Base-by-base conservation (phyloP, 2,888 invertebrate species). In the Nephrotoma guestfalica region DNA sequence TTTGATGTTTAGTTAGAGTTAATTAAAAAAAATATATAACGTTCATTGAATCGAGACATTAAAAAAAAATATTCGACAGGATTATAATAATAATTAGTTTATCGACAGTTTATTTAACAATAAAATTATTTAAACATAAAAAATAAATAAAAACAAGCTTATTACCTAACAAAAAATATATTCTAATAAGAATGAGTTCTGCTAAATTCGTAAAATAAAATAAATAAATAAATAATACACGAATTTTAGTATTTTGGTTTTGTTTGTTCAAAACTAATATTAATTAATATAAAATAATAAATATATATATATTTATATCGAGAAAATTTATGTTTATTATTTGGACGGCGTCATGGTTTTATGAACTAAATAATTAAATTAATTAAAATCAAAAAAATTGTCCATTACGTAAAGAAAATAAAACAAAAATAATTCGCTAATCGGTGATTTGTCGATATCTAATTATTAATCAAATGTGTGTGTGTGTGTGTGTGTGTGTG, bases 321-420 rank as follows among this genome's bases (percentile, higher is more conserved):
- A 84, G 41, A 84, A 84, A 42, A 84, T 84, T 41, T 84, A 84
- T 41, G 41, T 84, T 84, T 84, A 84, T 84, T 84, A 41, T 84
- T 84, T 84, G 84, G 84, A 84, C 84, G 84, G 84, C 84, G 84
- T 84, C 84, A 84, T 84, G 84, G 84, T 84, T 84, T 84, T 84
- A 41, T 84, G 30, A 71, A 71, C 71, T 71, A 71, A 71, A 71
- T 9, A 71, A 7, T 71, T 71, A 71, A 30, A 30, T 71, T 30
- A 71, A 71, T 71, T 71, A 11, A 30, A 71, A 71, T 71, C 18
- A 71, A 71, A 71, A 30, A 30, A 71, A 71, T 71, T 71, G 71
- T 71, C 71, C 71, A 71, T 30, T 71, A 71, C 6, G 71, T 71
- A 13, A 30, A 71, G 30, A 57, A 57, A 71, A 71, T 30, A 18